A percentile compares a stretch with the other conserved stretches of the same genome.
phyloP scores from a whole-genome alignment of 2,888 invertebrate genomes.

The Megastigmus dorsalis region DNA sequence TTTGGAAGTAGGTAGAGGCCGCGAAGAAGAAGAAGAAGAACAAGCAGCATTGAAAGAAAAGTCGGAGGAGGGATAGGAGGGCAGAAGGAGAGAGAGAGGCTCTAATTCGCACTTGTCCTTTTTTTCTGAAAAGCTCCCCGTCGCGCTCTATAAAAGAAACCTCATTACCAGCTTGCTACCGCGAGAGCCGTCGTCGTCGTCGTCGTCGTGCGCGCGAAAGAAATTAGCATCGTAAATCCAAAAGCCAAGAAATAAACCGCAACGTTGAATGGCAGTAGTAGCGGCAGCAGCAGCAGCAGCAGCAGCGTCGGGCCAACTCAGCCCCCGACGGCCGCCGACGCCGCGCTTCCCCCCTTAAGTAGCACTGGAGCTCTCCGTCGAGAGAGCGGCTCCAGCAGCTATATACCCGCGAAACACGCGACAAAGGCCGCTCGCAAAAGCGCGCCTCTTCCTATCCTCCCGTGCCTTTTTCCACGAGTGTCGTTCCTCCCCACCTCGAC shows the following conservation, averaged over 20 bases:
- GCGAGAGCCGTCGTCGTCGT: neutral
- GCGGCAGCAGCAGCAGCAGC: too few species aligned
- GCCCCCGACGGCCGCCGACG: slow-evolving; percentile 24
- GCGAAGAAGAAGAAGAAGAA: neutral
- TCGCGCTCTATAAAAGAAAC: slow-evolving; percentile 50
- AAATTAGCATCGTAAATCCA: slow-evolving; percentile 53
- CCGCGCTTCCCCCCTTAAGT: slow-evolving; percentile 40
- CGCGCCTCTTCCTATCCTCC: neutral
- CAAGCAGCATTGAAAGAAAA: neutral
- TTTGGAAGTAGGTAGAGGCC: slow-evolving; percentile 27
- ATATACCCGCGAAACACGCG: too few species aligned
- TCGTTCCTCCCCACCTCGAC: neutral
- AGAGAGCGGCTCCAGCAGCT: neutral
- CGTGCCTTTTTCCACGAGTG: slow-evolving; percentile 10
- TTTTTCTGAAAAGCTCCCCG: slow-evolving; percentile 39
- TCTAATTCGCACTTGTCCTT: slow-evolving; percentile 47
- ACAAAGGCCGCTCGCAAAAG: slow-evolving; percentile 20
- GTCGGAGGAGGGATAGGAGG: neutral
- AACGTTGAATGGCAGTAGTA: slow-evolving; percentile 45
- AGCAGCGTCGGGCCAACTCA: too few species aligned
- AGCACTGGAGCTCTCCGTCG: slow-evolving; percentile 19
- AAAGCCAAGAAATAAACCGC: slow-evolving; percentile 52
- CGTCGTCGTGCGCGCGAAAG: slow-evolving; percentile 23
- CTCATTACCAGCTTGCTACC: slow-evolving; percentile 40
- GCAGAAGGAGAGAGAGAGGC: neutral